These are phyloP conservation scores for Odontomachus brunneus DNA, from an alignment of 1,140 invertebrate species.

Conservation along the genomic window DNA sequence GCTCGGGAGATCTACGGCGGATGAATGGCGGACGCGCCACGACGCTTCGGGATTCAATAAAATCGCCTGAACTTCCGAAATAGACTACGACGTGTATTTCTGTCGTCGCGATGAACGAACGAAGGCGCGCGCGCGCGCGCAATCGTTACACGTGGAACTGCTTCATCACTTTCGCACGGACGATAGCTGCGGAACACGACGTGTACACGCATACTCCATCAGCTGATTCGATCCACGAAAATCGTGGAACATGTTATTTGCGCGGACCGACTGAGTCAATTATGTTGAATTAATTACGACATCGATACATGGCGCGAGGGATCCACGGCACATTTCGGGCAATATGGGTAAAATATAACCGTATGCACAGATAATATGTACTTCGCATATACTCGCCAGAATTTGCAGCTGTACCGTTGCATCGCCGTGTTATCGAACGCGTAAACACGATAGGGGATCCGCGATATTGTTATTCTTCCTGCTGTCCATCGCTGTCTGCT, in stretches of 20 bases:
- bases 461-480: no score
- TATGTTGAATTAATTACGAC: neutral
- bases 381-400: neutral
- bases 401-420: neutral
- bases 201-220: neutral
- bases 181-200: neutral
- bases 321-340: neutral
- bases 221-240: neutral
- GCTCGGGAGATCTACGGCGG: no score
- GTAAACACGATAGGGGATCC: no score
- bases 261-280: neutral
- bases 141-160: no score
- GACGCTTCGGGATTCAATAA: no score
- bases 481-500: no score
- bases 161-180: neutral
- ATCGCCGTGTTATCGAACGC: neutral
- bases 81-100: no score
- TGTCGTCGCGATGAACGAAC: no score
- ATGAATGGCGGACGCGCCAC: no score
- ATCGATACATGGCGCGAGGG: neutral
- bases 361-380: neutral
- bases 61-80: no score
- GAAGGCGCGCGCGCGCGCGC: no score
- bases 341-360: constrained; percentile 7
- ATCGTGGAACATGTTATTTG: neutral